phyloP scores from a whole-genome alignment of 2,888 invertebrate species.

The Gari tellinella region DNA sequence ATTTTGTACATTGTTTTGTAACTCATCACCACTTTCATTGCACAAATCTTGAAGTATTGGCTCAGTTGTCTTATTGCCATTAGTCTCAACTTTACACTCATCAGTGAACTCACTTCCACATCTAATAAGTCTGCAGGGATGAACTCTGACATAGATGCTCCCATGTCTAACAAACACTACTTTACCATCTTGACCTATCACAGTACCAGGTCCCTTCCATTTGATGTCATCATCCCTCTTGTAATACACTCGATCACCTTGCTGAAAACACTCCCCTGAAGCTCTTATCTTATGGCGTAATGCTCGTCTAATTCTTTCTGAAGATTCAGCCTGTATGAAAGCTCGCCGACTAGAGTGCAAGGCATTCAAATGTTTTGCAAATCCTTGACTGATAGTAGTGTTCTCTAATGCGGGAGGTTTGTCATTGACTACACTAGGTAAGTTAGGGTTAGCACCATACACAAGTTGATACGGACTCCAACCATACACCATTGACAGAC shows the following conservation, averaged over 20 bases:
- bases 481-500: constrained; percentile 37
- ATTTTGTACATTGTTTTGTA: constrained; percentile 2
- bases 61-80: background rate
- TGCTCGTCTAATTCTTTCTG: constrained; percentile 47
- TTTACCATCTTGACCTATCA: constrained; percentile 57
- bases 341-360: constrained; percentile 37
- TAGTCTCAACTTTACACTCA: background rate
- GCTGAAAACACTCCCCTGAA: constrained; percentile 25
- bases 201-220: constrained; percentile 57
- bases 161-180: constrained; percentile 64
- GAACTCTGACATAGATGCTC: constrained; percentile 43
- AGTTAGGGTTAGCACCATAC: constrained; percentile 46
- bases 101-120: constrained; percentile 19
- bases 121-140: constrained; percentile 44
- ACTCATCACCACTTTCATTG: constrained; percentile 1
- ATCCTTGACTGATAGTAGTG: constrained; percentile 29
- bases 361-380: constrained; percentile 49
- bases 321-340: constrained; percentile 42
- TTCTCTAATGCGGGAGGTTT: constrained; percentile 40
- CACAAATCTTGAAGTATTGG: background rate
- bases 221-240: constrained; percentile 45
- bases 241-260: constrained; percentile 55
- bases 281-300: constrained; percentile 38
- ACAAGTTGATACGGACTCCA: constrained; percentile 51
- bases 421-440: constrained; percentile 25